Base-by-base conservation (phyloP, 2,797 vertebrate genomes). In the Danio kyathit region DNA sequence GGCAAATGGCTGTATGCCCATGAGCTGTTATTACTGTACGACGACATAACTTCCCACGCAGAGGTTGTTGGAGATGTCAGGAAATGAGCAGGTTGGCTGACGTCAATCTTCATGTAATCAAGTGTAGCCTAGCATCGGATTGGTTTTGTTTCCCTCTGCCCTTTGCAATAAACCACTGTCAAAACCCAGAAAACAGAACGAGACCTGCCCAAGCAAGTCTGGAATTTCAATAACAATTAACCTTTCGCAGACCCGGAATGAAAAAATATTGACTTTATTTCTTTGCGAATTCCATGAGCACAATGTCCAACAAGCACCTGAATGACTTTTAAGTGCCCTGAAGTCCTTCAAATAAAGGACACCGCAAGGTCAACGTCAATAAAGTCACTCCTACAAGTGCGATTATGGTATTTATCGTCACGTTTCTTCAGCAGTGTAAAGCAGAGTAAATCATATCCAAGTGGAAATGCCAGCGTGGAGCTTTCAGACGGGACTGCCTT, bases 381-480 rank as follows among this genome's bases (percentile, higher is more conserved):
- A 57, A 38, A 74, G 41, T 40, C 19, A 38, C 14, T 17, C 76
- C 41, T 60, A 54, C n/a, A 71, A 8, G 16, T 52, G 56, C 21
- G 4, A 19, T 52, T 21, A 48, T 41, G 44, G 38, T 38, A 79
- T 41, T 54, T 19, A 60, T 56, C 43, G 63, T 41, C 9, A 14
- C 6, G 59, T 54, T 57, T 67, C 29, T 70, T 21, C 7, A 79
- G 67, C 11, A 74, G 70, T 73, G n/a, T 64, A n/a, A n/a, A n/a
- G n/a, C n/a, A n/a, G 66, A 67, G 48, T 81, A 80, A 84, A 72
- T 81, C 65, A 65, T 57, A 52, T 83, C 54, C 52, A 43, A 57
- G 54, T 65, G 80, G 13, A 88, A 83, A 82, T 88, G 82, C 79
- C 78, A 73, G 19, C 80, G 67, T 54, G 61, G n/a, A 6, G 38